These are phyloP conservation scores for Yoshiicerus persimilis DNA, from an alignment of 1,140 invertebrate species.

Conservation along the genomic window DNA sequence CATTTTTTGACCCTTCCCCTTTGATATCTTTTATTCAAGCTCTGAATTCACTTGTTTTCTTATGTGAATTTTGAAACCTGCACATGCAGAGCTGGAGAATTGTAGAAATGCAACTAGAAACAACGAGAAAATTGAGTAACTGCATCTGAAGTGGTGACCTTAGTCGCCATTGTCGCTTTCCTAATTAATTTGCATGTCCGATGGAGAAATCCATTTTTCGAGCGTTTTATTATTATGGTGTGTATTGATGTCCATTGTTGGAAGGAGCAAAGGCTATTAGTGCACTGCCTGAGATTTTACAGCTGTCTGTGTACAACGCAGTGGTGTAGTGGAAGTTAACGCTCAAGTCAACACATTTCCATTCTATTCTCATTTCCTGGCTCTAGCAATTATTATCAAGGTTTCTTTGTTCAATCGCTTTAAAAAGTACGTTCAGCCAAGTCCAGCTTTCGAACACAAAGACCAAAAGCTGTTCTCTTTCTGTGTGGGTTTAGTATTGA, in stretches of 20 bases:
- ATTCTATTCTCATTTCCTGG: background rate
- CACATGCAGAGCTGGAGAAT: too few species aligned
- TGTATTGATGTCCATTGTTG: background rate
- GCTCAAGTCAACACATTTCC: background rate
- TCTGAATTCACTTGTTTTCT: too few species aligned
- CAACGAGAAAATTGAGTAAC: too few species aligned
- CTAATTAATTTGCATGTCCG: too few species aligned
- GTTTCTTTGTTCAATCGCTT: conserved; percentile 5
- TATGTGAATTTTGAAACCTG: too few species aligned
- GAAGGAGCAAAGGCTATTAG: background rate
- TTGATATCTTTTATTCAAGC: too few species aligned
- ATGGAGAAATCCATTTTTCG: too few species aligned
- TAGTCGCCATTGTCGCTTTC: too few species aligned
- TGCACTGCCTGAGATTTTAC: background rate
- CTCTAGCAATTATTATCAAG: background rate
- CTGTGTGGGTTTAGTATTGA: background rate
- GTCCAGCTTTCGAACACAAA: background rate
- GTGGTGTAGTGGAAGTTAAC: background rate
- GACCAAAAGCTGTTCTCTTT: background rate
- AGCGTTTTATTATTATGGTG: background rate
- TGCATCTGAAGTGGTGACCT: too few species aligned
- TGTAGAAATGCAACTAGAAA: too few species aligned
- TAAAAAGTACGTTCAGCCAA: background rate
- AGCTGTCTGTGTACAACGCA: background rate
- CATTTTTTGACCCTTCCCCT: too few species aligned